Evolutionary conservation across 2,113 vertebrate species (phyloP).

Genomic region (Paracyprichromis sp.): DNA sequence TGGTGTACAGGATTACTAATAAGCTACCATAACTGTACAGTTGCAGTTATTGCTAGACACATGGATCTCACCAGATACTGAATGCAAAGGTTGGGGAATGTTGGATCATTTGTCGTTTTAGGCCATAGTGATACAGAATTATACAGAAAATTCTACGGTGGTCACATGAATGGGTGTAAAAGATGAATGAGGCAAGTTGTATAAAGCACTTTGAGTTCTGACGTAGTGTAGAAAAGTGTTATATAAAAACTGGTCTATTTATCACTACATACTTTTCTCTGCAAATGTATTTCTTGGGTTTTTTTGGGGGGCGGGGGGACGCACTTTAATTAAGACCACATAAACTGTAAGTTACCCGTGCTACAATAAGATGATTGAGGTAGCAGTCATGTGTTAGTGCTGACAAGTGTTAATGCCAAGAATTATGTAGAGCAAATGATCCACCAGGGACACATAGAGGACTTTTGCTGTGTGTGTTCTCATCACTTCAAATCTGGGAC

Average conservation of each 20-base stretch:
- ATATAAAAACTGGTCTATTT: neutral
- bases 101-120: neutral
- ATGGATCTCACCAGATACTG: neutral
- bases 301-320: accelerated
- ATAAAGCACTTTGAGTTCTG: neutral
- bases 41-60: neutral
- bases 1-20: neutral
- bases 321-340: neutral
- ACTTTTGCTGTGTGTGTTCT: conserved; percentile 27
- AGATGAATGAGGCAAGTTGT: neutral
- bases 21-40: neutral
- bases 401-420: conserved; percentile 10
- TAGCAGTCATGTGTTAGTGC: neutral
- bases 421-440: conserved; percentile 36
- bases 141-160: neutral
- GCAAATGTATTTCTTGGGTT: neutral
- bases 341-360: neutral
- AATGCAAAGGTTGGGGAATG: neutral
- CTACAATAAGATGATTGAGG: neutral
- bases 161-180: neutral
- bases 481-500: conserved; percentile 43
- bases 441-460: neutral
- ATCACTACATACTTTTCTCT: neutral
- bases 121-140: neutral
- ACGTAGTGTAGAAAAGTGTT: neutral